Conservation (phyloP, 2,797 vertebrate genomes). For the Mionectes olivaceus region DNA sequence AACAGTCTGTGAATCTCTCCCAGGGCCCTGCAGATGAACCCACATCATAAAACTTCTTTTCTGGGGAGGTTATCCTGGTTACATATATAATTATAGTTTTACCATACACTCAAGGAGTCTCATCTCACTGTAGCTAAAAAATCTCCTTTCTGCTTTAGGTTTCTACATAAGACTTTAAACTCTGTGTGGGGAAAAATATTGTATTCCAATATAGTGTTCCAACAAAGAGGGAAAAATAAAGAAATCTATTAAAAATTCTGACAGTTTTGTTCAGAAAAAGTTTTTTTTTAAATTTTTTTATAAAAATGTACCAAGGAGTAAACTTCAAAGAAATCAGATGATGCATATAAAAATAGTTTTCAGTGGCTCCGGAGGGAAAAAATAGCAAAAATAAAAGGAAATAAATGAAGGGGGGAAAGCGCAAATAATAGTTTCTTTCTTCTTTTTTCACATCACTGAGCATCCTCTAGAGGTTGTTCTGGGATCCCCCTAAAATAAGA, state of each 20-base stretch:
- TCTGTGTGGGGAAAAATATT: background rate
- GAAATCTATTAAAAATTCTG: conserved; percentile 63
- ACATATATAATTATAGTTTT: background rate
- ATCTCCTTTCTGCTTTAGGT: conserved; percentile 1
- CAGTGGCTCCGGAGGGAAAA: conserved; percentile 80
- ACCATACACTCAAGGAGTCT: conserved; percentile 3
- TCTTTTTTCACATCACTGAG: conserved; percentile 88
- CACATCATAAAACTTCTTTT: background rate
- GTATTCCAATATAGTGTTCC: conserved; percentile 18
- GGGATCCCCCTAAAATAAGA: conserved; percentile 85
- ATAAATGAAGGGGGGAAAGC: background rate
- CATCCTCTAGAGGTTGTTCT: conserved; percentile 91
- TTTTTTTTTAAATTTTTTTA: conserved; percentile 39
- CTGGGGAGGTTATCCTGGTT: background rate
- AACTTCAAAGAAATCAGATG: conserved; percentile 69
- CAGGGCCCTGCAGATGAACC: background rate
- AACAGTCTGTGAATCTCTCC: background rate
- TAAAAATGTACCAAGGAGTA: conserved; percentile 75
- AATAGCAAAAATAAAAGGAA: conserved; percentile 54
- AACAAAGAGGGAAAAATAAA: conserved; percentile 37
- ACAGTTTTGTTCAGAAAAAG: conserved; percentile 59
- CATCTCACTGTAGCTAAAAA: background rate
- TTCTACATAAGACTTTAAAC: conserved; percentile 19
- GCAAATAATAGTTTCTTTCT: conserved; percentile 1
- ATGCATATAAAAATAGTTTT: conserved; percentile 84